phyloP scores from a whole-genome alignment of 2,797 vertebrate species.

The Sebastes iracundus region DNA sequence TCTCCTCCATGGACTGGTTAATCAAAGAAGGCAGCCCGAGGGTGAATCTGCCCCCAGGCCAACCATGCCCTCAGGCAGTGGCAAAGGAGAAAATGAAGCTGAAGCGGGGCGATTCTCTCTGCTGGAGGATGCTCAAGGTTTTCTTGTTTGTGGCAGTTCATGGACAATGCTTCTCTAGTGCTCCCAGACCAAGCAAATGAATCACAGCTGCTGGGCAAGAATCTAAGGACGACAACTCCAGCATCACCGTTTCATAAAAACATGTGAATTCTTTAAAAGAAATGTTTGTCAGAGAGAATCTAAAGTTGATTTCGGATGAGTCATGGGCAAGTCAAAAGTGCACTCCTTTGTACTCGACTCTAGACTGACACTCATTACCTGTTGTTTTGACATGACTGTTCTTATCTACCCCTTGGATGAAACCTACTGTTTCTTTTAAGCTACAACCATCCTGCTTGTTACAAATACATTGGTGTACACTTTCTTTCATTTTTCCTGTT shows the following conservation, averaged over 20 bases:
- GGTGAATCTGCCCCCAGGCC: constrained; percentile 10
- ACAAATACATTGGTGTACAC: constrained; percentile 8
- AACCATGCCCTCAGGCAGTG: constrained; percentile 47
- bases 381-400: not conserved
- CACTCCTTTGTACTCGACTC: not conserved
- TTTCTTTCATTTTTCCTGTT: constrained; percentile 2
- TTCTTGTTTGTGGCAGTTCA: constrained; percentile 34
- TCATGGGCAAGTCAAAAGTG: not conserved
- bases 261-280: not conserved
- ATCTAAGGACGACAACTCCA: constrained; percentile 3
- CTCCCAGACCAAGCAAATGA: constrained; percentile 5
- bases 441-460: not conserved
- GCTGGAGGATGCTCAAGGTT: constrained; percentile 36
- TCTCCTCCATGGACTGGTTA: constrained; percentile 24
- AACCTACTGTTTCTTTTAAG: not conserved
- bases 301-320: not conserved
- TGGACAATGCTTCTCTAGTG: constrained; percentile 10
- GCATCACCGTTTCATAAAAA: not conserved
- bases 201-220: constrained; percentile 17
- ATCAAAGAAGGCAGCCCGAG: constrained; percentile 45
- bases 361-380: not conserved
- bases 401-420: not conserved
- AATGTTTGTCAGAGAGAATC: not conserved
- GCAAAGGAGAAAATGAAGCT: constrained; percentile 46
- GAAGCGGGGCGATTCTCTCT: constrained; percentile 18